Base-by-base conservation (phyloP, 2,888 invertebrate species). In the Lithophane leautieri region DNA sequence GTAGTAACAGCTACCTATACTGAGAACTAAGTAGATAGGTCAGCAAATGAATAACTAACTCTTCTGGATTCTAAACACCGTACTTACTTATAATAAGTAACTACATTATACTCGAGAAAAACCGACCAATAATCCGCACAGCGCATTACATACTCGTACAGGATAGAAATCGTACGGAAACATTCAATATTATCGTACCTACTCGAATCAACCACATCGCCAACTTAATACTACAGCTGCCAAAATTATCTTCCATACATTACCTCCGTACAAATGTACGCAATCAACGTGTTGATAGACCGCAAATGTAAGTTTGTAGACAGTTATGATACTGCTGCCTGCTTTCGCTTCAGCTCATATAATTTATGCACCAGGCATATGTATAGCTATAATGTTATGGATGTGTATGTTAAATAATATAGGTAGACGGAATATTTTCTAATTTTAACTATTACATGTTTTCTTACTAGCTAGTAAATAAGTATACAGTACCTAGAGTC, bases 121-220 rank as follows among this genome's bases (percentile, higher is more conserved):
- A 44, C 65, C 34, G 52, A 61, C 42, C 66, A 73, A 58, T 78
- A 73, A 81, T 73, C 70, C 73, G 34, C 34, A 62, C 61, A 73
- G 50, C 56, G 74, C 76, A 76, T 85, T 73, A 84, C 68, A 74
- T 65, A n/a, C n/a, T n/a, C n/a, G n/a, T n/a, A 85, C 88, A 89
- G 89, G 89, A 89, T 88, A 88, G 89, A 90, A 90, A 90, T 75
- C 87, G 87, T 69, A 74, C 84, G 89, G 89, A 90, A 88, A 88
- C 85, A 83, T 82, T 81, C 78, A 84, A 77, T 78, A 79, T 68
- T 76, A 83, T 74, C 77, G 81, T 83, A 79, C n/a, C n/a, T n/a
- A n/a, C 78, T 85, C 78, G 61, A 81, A 79, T 83, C 73, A 73
- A 80, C 54, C 62, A 66, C 70, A 70, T 66, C 73, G 76, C 70